phyloP scores from a whole-genome alignment of 2,113 vertebrate species.

The cat (Felis catus) region DNA sequence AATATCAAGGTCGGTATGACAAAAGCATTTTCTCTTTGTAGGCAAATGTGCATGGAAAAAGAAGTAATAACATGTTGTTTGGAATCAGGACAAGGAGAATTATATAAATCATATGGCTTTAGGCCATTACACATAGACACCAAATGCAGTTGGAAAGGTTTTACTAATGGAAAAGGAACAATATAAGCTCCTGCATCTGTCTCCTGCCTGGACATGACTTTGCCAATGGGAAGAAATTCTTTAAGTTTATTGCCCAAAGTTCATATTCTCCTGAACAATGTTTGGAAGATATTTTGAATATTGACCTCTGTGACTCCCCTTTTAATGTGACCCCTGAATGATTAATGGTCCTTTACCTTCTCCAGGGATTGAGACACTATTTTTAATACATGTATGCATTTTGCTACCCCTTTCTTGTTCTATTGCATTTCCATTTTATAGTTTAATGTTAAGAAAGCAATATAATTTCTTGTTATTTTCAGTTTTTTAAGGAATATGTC shows the following conservation, averaged over 20 bases:
- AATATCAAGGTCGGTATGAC: background rate
- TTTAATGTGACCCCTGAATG: background rate
- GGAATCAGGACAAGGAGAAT: background rate
- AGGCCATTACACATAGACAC: background rate
- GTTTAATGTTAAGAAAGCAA: background rate
- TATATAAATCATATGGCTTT: background rate
- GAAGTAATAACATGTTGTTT: background rate
- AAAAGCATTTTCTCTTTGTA: background rate
- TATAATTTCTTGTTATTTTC: slow-evolving; percentile 5
- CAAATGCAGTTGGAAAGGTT: background rate
- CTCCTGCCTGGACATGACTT: slow-evolving; percentile 20
- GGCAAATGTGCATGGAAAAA: background rate
- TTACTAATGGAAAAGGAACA: background rate
- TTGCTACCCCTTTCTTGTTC: background rate
- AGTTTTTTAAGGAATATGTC: background rate
- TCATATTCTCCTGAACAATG: background rate
- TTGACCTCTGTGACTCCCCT: background rate
- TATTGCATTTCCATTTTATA: background rate
- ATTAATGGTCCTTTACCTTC: background rate
- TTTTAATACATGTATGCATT: background rate
- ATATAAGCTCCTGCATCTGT: background rate
- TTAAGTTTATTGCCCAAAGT: background rate
- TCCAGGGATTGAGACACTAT: background rate
- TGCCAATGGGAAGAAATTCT: background rate
- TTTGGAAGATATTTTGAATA: background rate